phyloP scores from a whole-genome alignment of 2,888 invertebrate species.

The Lysandra bellargus region DNA sequence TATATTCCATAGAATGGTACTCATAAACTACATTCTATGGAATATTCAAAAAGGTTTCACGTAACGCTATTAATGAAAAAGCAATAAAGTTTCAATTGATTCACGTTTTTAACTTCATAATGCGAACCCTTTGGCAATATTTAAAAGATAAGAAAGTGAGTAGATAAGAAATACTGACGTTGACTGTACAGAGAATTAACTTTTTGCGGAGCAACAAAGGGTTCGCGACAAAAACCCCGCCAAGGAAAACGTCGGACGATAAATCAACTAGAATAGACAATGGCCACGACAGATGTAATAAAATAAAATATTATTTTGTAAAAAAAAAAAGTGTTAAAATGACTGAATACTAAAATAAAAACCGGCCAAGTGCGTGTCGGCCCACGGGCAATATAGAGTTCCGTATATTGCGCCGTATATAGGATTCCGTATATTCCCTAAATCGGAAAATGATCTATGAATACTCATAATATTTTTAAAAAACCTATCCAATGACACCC shows the following conservation, averaged over 20 bases:
- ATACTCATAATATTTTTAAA: no score
- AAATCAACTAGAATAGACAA: conserved; percentile 17
- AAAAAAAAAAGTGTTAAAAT: background rate
- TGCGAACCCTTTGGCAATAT: background rate
- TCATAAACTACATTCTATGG: background rate
- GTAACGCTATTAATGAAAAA: background rate
- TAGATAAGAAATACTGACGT: background rate
- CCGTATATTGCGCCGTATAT: no score
- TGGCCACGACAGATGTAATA: background rate
- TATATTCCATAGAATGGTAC: no score
- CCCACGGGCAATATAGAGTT: no score
- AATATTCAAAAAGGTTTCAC: background rate
- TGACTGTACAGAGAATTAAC: conserved; percentile 19
- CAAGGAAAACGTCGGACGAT: background rate
- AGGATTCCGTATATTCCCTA: no score
- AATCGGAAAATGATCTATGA: no score
- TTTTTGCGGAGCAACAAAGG: conserved; percentile 11
- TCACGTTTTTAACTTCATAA: background rate
- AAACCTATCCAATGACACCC: no score
- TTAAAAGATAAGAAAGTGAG: background rate
- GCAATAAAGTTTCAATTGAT: background rate
- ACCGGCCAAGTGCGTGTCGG: no score
- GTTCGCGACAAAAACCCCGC: background rate
- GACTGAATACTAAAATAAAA: background rate
- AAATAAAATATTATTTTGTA: background rate